A percentile compares a stretch with the other conserved stretches of the same genome.
These are phyloP conservation scores for Synanthedon andrenaeformis DNA, from an alignment of 2,888 invertebrate genomes.

Conservation along the genomic window DNA sequence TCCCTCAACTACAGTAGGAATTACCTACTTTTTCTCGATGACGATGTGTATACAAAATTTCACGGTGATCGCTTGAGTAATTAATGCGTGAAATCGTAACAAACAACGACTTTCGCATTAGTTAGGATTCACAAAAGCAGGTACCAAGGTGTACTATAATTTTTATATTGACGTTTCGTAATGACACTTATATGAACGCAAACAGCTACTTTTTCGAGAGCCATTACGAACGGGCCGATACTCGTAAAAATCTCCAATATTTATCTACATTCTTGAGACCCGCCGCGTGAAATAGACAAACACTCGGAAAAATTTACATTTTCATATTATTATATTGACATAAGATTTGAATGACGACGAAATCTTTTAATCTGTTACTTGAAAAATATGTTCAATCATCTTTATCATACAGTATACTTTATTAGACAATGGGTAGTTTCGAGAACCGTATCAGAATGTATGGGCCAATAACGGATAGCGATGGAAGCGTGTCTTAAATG, in stretches of 20 bases:
- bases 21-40: too few relatives aligned
- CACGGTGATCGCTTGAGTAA: too few relatives aligned
- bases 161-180: neutral
- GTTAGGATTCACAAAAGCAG: too few relatives aligned
- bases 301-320: constrained; percentile 40
- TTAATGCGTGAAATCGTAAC: too few relatives aligned
- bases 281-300: constrained; percentile 26
- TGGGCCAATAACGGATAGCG: neutral
- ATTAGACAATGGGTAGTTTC: neutral
- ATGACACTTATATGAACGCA: constrained; percentile 12
- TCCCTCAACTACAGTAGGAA: too few relatives aligned
- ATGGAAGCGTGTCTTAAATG: too few relatives aligned
- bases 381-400: constrained; percentile 1
- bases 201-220: constrained; percentile 16
- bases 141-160: too few relatives aligned
- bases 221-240: constrained; percentile 20
- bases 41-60: too few relatives aligned
- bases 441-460: neutral
- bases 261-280: constrained; percentile 27
- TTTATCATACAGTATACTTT: neutral
- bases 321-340: constrained; percentile 37
- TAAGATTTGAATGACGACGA: constrained; percentile 20
- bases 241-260: constrained; percentile 24
- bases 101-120: too few relatives aligned
- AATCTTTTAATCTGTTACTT: constrained; percentile 5